Base-by-base conservation (phyloP, 2,888 invertebrate species). In the Abrostola tripartita region DNA sequence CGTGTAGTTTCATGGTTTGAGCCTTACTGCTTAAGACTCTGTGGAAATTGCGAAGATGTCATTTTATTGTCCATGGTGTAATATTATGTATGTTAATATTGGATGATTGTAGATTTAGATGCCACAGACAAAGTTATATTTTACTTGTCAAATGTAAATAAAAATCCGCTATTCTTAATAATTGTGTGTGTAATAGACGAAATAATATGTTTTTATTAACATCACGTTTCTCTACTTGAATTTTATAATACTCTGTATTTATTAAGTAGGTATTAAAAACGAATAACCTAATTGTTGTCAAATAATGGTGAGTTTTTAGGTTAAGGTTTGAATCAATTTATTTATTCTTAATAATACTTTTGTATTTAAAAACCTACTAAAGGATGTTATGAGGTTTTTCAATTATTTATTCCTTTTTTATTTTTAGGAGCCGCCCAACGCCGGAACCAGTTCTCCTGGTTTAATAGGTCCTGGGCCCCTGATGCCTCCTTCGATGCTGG, bases 401-500 rank as follows among this genome's bases (percentile, higher is more conserved):
- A 14, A n/a, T 62, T 59, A 11, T 61, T 40, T 54, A 5, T 50
- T 42, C 44, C 35, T 12, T n/a, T 51, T 24, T 49, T 11, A 56
- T 55, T 81, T 81, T 47, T 61, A 94, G 94, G 93, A 94, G 52
- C 84, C 88, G 37, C 83, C 90, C n/a, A 85, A 74, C 63, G 77
- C 89, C 5, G 94, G 92, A 52, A 92, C 92, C 35, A 87, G 90
- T 77, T 94, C 94, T 0, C 94, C 94, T 49, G 92, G 92, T 38
- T 78, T 93, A 58, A 86, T 92, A 51, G 79, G 81, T 5, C 42
- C 91, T 6, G 80, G 88, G 14, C 90, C 93, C 6, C 73, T 93
- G 49, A 74, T 93, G 54, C 91, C 93, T 5, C 92, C 94, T 0
- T 85, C 92, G 0, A 90, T 93, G 86, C 79, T 95, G 9, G 90